Evolutionary conservation across 1,140 invertebrate genomes (phyloP).

Genomic region (Armadillidium nasatum): DNA sequence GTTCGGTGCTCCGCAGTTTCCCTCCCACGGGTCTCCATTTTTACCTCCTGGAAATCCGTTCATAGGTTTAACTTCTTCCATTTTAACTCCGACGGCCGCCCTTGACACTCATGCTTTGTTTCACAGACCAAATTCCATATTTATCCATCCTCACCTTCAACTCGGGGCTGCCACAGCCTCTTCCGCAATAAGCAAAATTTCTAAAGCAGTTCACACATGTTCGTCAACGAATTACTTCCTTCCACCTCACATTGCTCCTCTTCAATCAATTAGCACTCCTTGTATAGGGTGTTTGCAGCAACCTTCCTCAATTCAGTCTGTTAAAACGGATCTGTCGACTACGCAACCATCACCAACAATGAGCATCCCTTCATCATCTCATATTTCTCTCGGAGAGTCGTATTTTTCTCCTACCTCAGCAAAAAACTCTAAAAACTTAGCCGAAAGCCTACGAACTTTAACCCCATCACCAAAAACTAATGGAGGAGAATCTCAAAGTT

Average conservation of each 20-base stretch:
- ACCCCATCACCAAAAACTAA: too few relatives aligned
- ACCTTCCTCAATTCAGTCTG: background rate
- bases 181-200: background rate
- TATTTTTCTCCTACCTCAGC: too few relatives aligned
- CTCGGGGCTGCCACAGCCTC: background rate
- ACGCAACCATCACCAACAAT: too few relatives aligned
- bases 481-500: too few relatives aligned
- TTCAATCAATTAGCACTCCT: background rate
- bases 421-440: too few relatives aligned
- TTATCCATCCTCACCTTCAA: background rate
- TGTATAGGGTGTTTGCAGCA: background rate
- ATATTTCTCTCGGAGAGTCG: too few relatives aligned
- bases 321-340: background rate
- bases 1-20: conserved; percentile 53
- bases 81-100: background rate
- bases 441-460: too few relatives aligned
- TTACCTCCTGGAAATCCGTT: background rate
- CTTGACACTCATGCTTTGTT: background rate
- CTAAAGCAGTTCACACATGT: background rate
- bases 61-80: background rate
- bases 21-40: background rate
- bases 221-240: background rate
- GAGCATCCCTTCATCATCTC: too few relatives aligned
- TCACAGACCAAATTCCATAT: background rate
- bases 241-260: background rate